Percentiles rank a stretch among this genome's conserved stretches.
phyloP scores from a whole-genome alignment of 2,888 invertebrate genomes.

The Formica aserva region DNA sequence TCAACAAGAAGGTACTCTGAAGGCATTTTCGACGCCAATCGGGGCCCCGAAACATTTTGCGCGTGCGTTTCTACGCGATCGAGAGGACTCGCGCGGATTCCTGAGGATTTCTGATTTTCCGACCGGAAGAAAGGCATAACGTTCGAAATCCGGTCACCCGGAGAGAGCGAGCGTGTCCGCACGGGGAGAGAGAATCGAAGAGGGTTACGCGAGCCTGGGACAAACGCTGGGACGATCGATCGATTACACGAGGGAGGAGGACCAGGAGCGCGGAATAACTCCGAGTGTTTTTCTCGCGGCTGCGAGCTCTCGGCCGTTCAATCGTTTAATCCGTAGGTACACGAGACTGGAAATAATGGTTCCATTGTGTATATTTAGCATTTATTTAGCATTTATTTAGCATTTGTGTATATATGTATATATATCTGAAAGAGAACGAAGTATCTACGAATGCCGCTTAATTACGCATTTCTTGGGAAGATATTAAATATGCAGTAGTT shows the following conservation, averaged over 20 bases:
- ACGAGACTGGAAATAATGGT: background rate
- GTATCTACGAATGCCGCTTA: background rate
- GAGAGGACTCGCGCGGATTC: background rate
- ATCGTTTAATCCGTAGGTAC: slow-evolving; percentile 34
- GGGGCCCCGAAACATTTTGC: background rate
- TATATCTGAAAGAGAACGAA: background rate
- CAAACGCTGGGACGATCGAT: slow-evolving; percentile 54
- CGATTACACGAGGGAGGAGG: slow-evolving; percentile 61
- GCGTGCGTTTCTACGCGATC: background rate
- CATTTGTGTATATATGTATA: background rate
- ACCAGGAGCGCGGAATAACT: slow-evolving; percentile 44
- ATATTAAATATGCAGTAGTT: background rate
- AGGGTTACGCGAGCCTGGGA: slow-evolving; percentile 35
- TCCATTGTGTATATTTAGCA: background rate
- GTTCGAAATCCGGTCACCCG: slow-evolving; percentile 36
- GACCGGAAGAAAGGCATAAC: background rate
- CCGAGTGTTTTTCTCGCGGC: slow-evolving; percentile 36
- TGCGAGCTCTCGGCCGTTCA: background rate
- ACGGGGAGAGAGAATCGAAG: slow-evolving; percentile 9
- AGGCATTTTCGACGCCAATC: slow-evolving; percentile 4
- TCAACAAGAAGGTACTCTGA: slow-evolving; percentile 78
- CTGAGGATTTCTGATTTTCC: slow-evolving; percentile 6
- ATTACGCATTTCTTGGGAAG: background rate
- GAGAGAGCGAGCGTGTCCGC: background rate
- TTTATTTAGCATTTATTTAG: background rate